Conservation (phyloP, 35 echinoderm and acorn worm genomes). For the Lytechinus pictus region DNA sequence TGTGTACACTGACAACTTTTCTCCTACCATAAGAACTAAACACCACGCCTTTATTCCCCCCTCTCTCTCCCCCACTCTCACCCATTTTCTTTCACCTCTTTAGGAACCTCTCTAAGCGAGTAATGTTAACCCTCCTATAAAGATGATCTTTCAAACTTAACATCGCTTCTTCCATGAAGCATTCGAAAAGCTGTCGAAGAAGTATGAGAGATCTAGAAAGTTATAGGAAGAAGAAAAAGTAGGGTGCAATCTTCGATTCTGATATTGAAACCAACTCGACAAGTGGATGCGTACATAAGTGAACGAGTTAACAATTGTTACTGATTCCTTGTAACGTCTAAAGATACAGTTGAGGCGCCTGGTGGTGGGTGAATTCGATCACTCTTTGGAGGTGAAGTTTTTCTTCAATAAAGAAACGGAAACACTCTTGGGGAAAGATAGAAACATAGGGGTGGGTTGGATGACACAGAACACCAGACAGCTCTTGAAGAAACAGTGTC, state of each 20-base stretch:
- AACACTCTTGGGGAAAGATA: constrained; percentile 15
- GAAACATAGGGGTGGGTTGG: constrained; percentile 17
- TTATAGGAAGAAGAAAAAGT: background rate
- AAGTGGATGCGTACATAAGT: constrained; percentile 44
- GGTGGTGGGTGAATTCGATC: constrained; percentile 18
- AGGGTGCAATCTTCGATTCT: constrained; percentile 16
- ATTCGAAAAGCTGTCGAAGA: background rate
- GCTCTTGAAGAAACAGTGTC: constrained; percentile 16
- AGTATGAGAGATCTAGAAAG: background rate
- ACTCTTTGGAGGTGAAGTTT: constrained; percentile 39
- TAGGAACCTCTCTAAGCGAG: background rate
- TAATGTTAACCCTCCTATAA: constrained; percentile 20
- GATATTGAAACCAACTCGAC: constrained; percentile 39
- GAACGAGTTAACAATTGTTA: constrained; percentile 47
- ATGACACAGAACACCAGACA: background rate
- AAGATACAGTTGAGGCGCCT: background rate
- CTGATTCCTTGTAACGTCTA: background rate
- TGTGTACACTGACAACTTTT: constrained; percentile 8
- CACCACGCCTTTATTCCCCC: constrained; percentile 23
- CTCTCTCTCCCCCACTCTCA: background rate
- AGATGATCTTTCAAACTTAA: constrained; percentile 45
- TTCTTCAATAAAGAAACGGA: constrained; percentile 48
- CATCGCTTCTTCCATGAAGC: background rate
- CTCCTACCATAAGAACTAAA: constrained; percentile 30
- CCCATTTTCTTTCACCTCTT: background rate